Percentiles rank a stretch among this genome's conserved stretches.
Evolutionary conservation across 2,888 invertebrate genomes (phyloP).

Genomic region (Cylloceria caligata): DNA sequence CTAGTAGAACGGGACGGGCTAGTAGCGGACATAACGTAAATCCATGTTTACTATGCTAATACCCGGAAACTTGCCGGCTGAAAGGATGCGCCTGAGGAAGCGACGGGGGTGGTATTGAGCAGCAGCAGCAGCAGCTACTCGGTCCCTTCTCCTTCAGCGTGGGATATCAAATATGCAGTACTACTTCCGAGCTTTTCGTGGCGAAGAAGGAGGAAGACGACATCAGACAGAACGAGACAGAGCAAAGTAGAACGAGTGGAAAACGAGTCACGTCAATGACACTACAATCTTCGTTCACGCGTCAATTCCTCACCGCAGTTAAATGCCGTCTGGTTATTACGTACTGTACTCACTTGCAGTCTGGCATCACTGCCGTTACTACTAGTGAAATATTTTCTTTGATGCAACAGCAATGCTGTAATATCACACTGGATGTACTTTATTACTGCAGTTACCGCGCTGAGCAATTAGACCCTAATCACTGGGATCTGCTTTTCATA

Average conservation of each 20-base stretch:
- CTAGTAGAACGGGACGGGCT: conserved; percentile 51
- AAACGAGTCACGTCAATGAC: too few relatives aligned
- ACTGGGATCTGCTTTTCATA: conserved; percentile 26
- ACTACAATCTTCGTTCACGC: conserved; percentile 35
- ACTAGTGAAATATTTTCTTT: neutral
- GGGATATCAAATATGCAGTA: conserved; percentile 81
- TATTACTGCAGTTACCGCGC: neutral
- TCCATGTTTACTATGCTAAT: conserved; percentile 83
- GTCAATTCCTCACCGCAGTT: conserved; percentile 21
- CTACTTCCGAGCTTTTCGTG: conserved; percentile 77
- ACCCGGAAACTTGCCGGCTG: conserved; percentile 80
- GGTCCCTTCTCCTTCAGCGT: conserved; percentile 22
- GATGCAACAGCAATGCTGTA: neutral
- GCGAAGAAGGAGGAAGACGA: conserved; percentile 52
- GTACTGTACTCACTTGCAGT: conserved; percentile 37
- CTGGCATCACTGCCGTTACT: conserved; percentile 3
- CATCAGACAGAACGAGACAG: conserved; percentile 62
- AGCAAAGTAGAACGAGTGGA: conserved; percentile 41
- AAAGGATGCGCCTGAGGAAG: conserved; percentile 78
- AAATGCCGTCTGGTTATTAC: conserved; percentile 31
- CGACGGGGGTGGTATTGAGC: conserved; percentile 16
- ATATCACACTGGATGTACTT: neutral
- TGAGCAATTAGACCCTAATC: conserved; percentile 40
- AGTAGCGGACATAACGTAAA: conserved; percentile 79
- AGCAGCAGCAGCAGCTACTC: conserved; percentile 45